These are phyloP conservation scores for Pandemis corylana DNA, from an alignment of 2,888 invertebrate genomes.

Conservation along the genomic window DNA sequence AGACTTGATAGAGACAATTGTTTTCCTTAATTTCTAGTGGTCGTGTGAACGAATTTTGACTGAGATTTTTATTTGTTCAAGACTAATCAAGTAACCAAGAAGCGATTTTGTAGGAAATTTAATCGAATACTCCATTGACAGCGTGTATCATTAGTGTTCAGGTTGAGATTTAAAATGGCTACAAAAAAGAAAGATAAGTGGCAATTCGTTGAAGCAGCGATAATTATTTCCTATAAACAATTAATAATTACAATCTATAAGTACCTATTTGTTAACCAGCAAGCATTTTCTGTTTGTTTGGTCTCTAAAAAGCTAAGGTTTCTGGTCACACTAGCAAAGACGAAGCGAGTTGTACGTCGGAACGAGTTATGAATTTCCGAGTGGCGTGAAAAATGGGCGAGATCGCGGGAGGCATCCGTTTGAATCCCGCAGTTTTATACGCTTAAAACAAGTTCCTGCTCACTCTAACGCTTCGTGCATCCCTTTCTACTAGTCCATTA, in stretches of 20 bases:
- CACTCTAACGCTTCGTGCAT: not conserved
- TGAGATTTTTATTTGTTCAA: not conserved
- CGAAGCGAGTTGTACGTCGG: constrained; percentile 54
- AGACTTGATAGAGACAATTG: constrained; percentile 30
- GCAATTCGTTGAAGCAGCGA: no score
- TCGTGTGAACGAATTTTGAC: not conserved
- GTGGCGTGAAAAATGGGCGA: constrained; percentile 67
- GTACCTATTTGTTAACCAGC: not conserved
- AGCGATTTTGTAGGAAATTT: not conserved
- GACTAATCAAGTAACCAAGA: not conserved
- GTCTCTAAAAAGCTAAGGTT: not conserved
- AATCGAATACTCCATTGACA: not conserved
- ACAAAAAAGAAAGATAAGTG: not conserved
- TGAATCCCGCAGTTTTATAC: constrained; percentile 43
- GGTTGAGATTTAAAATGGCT: not conserved
- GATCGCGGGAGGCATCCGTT: constrained; percentile 59
- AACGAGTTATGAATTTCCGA: constrained; percentile 73
- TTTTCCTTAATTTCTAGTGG: constrained; percentile 26
- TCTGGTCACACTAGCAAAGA: constrained; percentile 29
- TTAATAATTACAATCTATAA: no score
- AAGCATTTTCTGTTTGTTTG: not conserved
- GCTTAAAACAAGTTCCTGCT: constrained; percentile 1
- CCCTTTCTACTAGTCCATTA: not conserved
- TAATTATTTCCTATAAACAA: no score
- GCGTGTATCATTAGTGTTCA: not conserved